Evolutionary conservation across 2,797 vertebrate genomes (phyloP).

Genomic region (Sorex maritimensis): DNA sequence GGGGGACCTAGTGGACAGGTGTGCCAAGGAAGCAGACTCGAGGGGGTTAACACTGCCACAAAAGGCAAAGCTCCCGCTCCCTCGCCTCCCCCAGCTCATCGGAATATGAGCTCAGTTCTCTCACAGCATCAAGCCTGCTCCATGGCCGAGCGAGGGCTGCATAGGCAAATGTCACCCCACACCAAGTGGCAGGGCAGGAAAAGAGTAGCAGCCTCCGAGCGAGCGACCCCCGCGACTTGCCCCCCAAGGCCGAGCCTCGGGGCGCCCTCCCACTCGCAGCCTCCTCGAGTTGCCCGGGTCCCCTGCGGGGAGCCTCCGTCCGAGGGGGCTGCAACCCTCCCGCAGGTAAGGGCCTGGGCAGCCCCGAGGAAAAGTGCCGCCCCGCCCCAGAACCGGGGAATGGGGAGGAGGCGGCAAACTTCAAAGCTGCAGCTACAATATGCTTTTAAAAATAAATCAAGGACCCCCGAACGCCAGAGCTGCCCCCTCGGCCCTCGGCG

Average conservation of each 20-base stretch:
- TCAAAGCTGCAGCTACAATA: constrained; percentile 88
- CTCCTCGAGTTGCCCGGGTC: constrained; percentile 75
- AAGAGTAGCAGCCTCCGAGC: constrained; percentile 62
- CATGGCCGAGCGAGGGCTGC: neutral
- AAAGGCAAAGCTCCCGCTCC: constrained; percentile 63
- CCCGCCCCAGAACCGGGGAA: constrained; percentile 78
- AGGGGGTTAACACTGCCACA: constrained; percentile 84
- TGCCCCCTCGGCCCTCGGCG: constrained; percentile 65
- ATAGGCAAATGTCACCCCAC: constrained; percentile 84
- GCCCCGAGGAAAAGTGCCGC: constrained; percentile 86
- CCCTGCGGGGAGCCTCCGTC: constrained; percentile 63
- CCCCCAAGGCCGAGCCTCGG: constrained; percentile 81
- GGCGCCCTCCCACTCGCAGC: constrained; percentile 28
- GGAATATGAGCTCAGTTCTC: constrained; percentile 39
- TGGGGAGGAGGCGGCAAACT: constrained; percentile 88
- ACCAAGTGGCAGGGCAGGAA: constrained; percentile 78
- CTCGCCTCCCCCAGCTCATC: constrained; percentile 70
- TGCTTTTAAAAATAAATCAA: constrained; percentile 79
- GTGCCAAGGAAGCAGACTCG: constrained; percentile 64
- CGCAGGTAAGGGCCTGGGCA: constrained; percentile 81
- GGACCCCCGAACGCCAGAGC: constrained; percentile 75
- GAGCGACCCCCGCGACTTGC: constrained; percentile 50
- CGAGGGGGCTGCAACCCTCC: constrained; percentile 69
- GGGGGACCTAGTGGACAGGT: constrained; percentile 81
- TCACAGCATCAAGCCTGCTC: constrained; percentile 72